Base-by-base conservation (phyloP, 2,113 vertebrate genomes). In the Bubo blakistoni region DNA sequence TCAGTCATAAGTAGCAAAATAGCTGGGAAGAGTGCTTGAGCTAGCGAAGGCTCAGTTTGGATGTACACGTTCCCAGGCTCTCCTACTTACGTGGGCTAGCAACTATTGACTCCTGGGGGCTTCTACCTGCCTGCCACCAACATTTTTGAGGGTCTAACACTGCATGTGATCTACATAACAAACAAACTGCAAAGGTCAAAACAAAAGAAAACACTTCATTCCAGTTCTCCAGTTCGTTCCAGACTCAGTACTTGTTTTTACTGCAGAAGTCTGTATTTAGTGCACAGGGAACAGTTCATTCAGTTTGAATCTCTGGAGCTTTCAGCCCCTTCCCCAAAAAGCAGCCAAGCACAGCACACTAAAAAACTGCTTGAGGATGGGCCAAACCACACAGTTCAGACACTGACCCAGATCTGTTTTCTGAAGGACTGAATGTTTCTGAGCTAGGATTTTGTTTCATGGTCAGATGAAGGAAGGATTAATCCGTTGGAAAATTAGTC, bases 381-480 rank as follows among this genome's bases (percentile, higher is more conserved):
- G 91, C 91, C 92, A 97, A 95, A 89, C 66, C 81, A 96, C 32
- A 95, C 70, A 85, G 67, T 57, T 80, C 71, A 94, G 77, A 94
- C 74, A 87, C 66, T 91, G 86, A 51, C 86, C 40, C 44, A 82
- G 73, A 84, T 72, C 84, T 92, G 49, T 82, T 92, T 95, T 82
- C 91, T 77, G 62, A 85, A 90, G 81, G 27, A 66, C 51, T 88
- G 81, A 79, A 73, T 71, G 54, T 91, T 94, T 96, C 86, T 59
- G 46, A 94, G 73, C 17, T 78, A 71, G 54, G 67, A 92, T 92
- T 95, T 77, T 95, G 74, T 92, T 95, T 96, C 81, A 87, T 24
- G 59, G 42, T 62, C 78, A 91, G 67, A 95, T 51, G 84, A 77
- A 85, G 71, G 38, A 92, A 95, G 86, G 58, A 89, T 91, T 91